phyloP scores from a whole-genome alignment of 2,888 invertebrate genomes.

The Bhutanitis thaidina region DNA sequence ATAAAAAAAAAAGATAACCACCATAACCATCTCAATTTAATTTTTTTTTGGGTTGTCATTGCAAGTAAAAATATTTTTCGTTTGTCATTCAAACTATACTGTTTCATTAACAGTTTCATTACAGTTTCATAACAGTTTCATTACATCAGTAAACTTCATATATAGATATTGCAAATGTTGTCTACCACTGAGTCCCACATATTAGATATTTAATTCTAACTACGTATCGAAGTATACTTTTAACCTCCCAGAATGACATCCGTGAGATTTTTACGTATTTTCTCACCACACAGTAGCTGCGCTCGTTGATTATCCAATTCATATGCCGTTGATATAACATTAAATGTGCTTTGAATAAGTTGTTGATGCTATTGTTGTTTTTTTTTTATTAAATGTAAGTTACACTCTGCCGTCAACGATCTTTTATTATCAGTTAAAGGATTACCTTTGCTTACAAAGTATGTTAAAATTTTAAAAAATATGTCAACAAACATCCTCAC shows the following conservation, averaged over 20 bases:
- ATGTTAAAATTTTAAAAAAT: too few relatives aligned
- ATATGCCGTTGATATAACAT: slow-evolving; percentile 51
- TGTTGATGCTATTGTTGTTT: slow-evolving; percentile 34
- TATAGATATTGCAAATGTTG: too few relatives aligned
- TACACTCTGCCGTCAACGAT: slow-evolving; percentile 18
- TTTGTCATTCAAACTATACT: too few relatives aligned
- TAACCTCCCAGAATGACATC: slow-evolving; percentile 49
- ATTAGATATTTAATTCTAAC: slow-evolving; percentile 35
- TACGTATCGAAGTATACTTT: slow-evolving; percentile 27
- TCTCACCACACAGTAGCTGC: slow-evolving; percentile 58
- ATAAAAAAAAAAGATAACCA: too few relatives aligned
- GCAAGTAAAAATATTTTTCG: too few relatives aligned
- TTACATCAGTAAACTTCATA: too few relatives aligned
- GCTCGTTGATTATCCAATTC: slow-evolving; percentile 53
- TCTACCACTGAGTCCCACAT: slow-evolving; percentile 3
- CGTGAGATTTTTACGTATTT: slow-evolving; percentile 59
- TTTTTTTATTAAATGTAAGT: slow-evolving; percentile 31
- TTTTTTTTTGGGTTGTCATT: too few relatives aligned
- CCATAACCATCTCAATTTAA: too few relatives aligned
- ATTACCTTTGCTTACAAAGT: slow-evolving; percentile 23
- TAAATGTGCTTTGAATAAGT: slow-evolving; percentile 61
- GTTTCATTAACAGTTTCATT: too few relatives aligned
- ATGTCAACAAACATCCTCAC: too few relatives aligned
- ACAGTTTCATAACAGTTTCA: too few relatives aligned
- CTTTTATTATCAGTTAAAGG: slow-evolving; percentile 26